phyloP scores from a whole-genome alignment of 2,797 vertebrate species.

The Neosalanx taihuensis region DNA sequence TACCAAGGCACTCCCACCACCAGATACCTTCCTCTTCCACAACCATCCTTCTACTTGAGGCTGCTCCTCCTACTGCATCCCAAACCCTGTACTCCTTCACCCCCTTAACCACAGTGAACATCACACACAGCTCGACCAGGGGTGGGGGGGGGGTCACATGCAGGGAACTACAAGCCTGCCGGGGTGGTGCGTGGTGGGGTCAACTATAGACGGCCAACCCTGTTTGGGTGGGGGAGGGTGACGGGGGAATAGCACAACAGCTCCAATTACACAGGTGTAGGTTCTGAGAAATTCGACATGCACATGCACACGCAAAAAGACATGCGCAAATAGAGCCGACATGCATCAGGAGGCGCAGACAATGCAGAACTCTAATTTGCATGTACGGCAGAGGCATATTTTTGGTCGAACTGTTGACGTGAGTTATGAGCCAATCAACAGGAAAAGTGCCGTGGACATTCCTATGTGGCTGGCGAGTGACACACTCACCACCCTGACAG shows the following conservation, averaged over 20 bases:
- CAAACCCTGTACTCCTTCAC: slow-evolving; percentile 15
- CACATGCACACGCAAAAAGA: not conserved
- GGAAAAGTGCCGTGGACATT: too few relatives aligned
- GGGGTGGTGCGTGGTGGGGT: not conserved
- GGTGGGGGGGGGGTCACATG: not conserved
- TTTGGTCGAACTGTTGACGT: not conserved
- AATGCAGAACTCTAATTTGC: not conserved
- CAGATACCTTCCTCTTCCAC: not conserved
- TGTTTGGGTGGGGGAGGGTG: slow-evolving; percentile 2
- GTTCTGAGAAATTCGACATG: not conserved
- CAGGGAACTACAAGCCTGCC: slow-evolving; percentile 5
- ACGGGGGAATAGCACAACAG: slow-evolving; percentile 9
- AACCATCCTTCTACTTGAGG: not conserved
- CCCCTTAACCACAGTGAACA: not conserved
- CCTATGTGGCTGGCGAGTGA: too few relatives aligned
- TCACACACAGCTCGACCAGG: not conserved
- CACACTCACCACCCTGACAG: too few relatives aligned
- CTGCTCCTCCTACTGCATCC: not conserved
- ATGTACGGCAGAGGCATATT: not conserved
- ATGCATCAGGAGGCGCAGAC: too few relatives aligned
- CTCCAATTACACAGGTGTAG: not conserved
- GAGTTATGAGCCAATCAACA: too few relatives aligned
- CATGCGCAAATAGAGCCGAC: not conserved
- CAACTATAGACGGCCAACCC: not conserved
- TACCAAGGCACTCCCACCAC: not conserved